These are phyloP conservation scores for Calephelis virginiensis DNA, from an alignment of 1,140 invertebrate species.

Conservation along the genomic window DNA sequence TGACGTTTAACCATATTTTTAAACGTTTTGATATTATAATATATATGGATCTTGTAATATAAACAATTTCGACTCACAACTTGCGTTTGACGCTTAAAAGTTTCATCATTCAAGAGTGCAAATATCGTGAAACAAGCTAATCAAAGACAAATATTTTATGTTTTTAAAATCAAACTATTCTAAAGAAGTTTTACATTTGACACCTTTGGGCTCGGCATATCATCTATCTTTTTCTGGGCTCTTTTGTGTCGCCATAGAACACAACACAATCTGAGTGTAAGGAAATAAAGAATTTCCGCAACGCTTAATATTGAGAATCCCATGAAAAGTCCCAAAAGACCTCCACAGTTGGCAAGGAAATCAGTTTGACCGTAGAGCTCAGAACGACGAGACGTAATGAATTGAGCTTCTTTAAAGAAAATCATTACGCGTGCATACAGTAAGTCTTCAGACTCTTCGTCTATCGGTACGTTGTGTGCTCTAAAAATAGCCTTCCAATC, in stretches of 20 bases:
- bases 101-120: no score
- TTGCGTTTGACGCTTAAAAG: no score
- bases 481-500: constrained; percentile 77
- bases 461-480: constrained; percentile 54
- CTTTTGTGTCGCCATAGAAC: no score
- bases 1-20: no score
- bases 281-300: constrained; percentile 83
- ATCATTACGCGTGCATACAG: constrained; percentile 63
- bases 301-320: constrained; percentile 84
- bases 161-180: no score
- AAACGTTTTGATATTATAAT: no score
- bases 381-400: constrained; percentile 80
- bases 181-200: no score
- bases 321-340: constrained; percentile 83
- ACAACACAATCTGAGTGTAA: constrained; percentile 54
- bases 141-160: no score
- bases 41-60: no score
- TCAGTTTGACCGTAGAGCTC: constrained; percentile 76
- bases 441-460: constrained; percentile 37
- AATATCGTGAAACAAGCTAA: no score
- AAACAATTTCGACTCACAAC: no score
- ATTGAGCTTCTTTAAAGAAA: constrained; percentile 82
- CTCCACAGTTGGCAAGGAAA: constrained; percentile 83
- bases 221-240: constrained; percentile 16
- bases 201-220: no score